These are phyloP conservation scores for Petrocephalus schoutedeni DNA, from an alignment of 2,797 vertebrate species.

Conservation along the genomic window DNA sequence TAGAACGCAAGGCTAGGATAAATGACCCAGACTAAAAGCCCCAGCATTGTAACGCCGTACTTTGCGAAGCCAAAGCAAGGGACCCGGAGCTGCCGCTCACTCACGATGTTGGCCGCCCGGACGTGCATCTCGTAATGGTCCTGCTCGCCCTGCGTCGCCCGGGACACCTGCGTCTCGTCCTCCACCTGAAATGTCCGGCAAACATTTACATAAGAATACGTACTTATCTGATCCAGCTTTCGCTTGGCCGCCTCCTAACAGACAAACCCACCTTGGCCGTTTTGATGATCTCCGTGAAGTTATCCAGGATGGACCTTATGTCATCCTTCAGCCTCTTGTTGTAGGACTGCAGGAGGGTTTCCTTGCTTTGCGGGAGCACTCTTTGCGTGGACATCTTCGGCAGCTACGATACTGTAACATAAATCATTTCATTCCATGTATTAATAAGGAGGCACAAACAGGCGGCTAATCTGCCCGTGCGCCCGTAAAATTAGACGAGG, in stretches of 20 bases:
- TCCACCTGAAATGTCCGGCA: conserved; percentile 70
- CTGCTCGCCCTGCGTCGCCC: conserved; percentile 91
- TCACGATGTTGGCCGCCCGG: conserved; percentile 93
- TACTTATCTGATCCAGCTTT: not conserved
- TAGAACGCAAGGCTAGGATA: not conserved
- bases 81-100: conserved; percentile 38
- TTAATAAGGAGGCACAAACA: not conserved
- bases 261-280: conserved; percentile 76
- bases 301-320: conserved; percentile 87
- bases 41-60: not conserved
- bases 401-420: not conserved
- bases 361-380: conserved; percentile 88
- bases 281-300: conserved; percentile 95
- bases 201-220: conserved; percentile 9
- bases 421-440: not conserved
- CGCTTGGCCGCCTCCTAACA: not conserved
- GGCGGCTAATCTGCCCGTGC: too few relatives aligned
- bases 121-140: conserved; percentile 99
- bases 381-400: conserved; percentile 76
- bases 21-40: not conserved
- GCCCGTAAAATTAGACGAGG: too few relatives aligned
- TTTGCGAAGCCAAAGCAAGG: too few relatives aligned
- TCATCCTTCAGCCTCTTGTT: conserved; percentile 98
- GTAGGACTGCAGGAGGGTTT: conserved; percentile 90
- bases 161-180: conserved; percentile 91